Percentiles rank a stretch among this genome's conserved stretches.
phyloP scores from a whole-genome alignment of 2,888 invertebrate species.

The Ceratothoa steindachneri region DNA sequence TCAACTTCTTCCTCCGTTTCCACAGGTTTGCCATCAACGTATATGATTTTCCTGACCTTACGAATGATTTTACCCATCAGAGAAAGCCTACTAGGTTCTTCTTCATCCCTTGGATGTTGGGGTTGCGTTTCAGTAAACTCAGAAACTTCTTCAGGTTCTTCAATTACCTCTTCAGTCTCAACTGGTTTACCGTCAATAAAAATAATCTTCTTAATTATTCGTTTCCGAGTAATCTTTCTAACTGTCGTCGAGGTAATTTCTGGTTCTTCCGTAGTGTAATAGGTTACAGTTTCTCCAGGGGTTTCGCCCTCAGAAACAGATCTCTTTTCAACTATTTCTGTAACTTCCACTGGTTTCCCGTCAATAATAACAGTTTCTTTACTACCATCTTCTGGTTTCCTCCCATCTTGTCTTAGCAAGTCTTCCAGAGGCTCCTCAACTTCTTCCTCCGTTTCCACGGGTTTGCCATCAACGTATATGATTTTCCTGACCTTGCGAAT shows the following conservation, averaged over 20 bases:
- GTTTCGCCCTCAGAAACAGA: constrained; percentile 12
- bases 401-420: background rate
- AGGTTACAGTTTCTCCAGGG: constrained; percentile 19
- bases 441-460: background rate
- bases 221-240: constrained; percentile 16
- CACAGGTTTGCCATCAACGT: constrained; percentile 22
- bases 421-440: background rate
- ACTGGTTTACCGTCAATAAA: constrained; percentile 24
- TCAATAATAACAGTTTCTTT: background rate
- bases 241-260: constrained; percentile 18
- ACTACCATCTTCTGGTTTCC: background rate
- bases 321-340: constrained; percentile 13
- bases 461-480: background rate
- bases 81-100: background rate
- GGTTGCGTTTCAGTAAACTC: constrained; percentile 16
- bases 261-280: constrained; percentile 9
- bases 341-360: background rate
- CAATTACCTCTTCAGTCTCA: constrained; percentile 25
- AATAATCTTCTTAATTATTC: constrained; percentile 29
- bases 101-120: background rate
- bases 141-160: constrained; percentile 27
- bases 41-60: constrained; percentile 17
- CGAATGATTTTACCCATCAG: background rate
- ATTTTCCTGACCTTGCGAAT: background rate
- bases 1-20: constrained; percentile 19